These are phyloP conservation scores for Thymelicus sylvestris DNA, from an alignment of 2,888 invertebrate genomes.

Conservation along the genomic window DNA sequence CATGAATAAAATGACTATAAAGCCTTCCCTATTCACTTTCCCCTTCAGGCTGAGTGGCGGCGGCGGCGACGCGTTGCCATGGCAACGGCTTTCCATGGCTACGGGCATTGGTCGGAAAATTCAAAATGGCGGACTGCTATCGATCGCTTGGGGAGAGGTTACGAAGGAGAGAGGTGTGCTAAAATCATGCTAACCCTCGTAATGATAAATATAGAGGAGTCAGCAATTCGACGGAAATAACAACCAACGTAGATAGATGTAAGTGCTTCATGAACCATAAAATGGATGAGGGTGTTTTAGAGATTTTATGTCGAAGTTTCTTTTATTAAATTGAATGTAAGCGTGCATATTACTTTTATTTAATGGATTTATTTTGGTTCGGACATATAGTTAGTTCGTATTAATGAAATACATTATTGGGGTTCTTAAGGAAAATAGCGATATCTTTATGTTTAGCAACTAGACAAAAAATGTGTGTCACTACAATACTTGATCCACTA, in stretches of 20 bases:
- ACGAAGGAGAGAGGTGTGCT: conserved; percentile 55
- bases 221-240: conserved; percentile 23
- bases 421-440: not conserved
- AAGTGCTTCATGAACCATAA: conserved; percentile 33
- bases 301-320: conserved; percentile 5
- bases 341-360: not conserved
- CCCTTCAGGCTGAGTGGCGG: conserved; percentile 62
- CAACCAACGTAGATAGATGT: conserved; percentile 4
- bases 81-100: conserved; percentile 76
- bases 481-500: too few species aligned
- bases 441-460: not conserved
- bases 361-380: not conserved
- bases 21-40: conserved; percentile 75
- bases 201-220: conserved; percentile 24
- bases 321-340: not conserved
- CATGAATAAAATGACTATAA: conserved; percentile 45
- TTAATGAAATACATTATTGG: too few species aligned
- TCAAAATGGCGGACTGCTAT: conserved; percentile 78
- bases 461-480: too few species aligned
- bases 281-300: conserved; percentile 13
- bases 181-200: conserved; percentile 60
- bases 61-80: conserved; percentile 64
- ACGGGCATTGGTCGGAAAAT: conserved; percentile 83
- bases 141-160: conserved; percentile 69
- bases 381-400: not conserved